Evolutionary conservation across 2,797 vertebrate species (phyloP), one percentile per base, ranked within the genome.

Genomic region (Leptoclinus maculatus): DNA sequence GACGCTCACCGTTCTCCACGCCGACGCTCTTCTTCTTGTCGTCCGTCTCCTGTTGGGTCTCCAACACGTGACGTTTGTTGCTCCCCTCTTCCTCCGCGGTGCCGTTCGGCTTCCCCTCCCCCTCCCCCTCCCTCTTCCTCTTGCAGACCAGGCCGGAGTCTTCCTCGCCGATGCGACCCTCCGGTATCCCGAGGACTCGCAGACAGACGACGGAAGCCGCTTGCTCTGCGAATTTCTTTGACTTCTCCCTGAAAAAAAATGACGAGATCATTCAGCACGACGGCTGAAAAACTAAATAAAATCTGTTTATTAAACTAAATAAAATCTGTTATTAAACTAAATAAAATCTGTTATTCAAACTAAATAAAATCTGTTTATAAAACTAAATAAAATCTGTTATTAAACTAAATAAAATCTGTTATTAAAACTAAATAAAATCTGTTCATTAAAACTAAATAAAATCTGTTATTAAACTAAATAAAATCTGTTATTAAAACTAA

Each of bases 201-300:
- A 99, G 94, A 70, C 98, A 98, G 8, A 97, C 97, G 2, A 99
- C 86, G 71, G 98, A 97, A 0, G 98, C 96, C 12, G 97, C 95
- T 88, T 99, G 98, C 63, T 99, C 98, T 0, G 98, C 98, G 65
- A 97, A 95, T 66, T 98, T 99, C 95, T 99, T 99, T 0, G 98
- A 99, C 88, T 99, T 99, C 87, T 99, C 97, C 98, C 98, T 99
- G 87, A 75, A 88, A 63, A 45, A 77, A 88, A 62, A 49, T 0
- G 1, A 65, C 0, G 1, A 59, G 3, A 72, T 0, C 0, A 2
- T 47, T 56, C 23, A 23, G 27, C 25, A 43, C 29, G 29, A 29
- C 4, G 6, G 29, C 29, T 32, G 29, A 32, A 32, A 32, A 32
- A 5, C 29, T 32, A 32, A 32, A 32, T 29, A 29, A 29, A 29